A percentile compares a stretch with the other conserved stretches of the same genome.
Evolutionary conservation across 2,113 vertebrate genomes (phyloP).

Genomic region (Cebidichthys violaceus): DNA sequence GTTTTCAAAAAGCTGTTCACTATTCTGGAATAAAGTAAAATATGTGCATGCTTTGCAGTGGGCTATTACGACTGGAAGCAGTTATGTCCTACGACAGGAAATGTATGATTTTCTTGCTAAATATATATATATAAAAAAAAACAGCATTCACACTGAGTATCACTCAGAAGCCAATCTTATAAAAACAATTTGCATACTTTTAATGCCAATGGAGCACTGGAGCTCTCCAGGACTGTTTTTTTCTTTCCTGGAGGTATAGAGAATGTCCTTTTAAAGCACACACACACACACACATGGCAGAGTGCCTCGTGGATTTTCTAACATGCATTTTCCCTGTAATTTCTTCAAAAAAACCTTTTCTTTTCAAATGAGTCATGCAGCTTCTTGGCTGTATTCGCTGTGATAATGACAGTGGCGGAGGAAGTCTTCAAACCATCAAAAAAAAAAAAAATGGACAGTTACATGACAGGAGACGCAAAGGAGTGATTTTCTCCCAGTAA

Average conservation of each 20-base stretch:
- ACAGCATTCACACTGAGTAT: conserved; percentile 24
- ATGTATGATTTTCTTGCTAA: not conserved
- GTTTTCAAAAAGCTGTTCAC: not conserved
- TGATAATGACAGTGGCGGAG: conserved; percentile 24
- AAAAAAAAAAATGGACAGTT: conserved; percentile 28
- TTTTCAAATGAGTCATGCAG: conserved; percentile 25
- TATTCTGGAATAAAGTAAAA: not conserved
- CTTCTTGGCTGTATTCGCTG: conserved; percentile 13
- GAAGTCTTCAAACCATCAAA: conserved; percentile 18
- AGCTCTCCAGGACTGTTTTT: conserved; percentile 18
- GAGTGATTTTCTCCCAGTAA: conserved; percentile 12
- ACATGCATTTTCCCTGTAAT: conserved; percentile 35
- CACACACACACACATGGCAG: conserved; percentile 6
- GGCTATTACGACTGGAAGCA: not conserved
- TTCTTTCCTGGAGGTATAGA: conserved; percentile 23
- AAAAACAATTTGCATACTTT: conserved; percentile 27
- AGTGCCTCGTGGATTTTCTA: conserved; percentile 38
- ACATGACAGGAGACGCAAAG: conserved; percentile 19
- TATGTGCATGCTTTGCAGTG: not conserved
- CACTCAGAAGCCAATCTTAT: conserved; percentile 5
- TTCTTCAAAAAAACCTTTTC: conserved; percentile 38
- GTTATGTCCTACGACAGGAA: conserved; percentile 3
- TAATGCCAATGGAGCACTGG: not conserved
- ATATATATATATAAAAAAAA: too few relatives aligned
- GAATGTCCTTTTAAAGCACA: conserved; percentile 39